Conservation (phyloP, 2,888 invertebrate species). For the Papilio protenor region DNA sequence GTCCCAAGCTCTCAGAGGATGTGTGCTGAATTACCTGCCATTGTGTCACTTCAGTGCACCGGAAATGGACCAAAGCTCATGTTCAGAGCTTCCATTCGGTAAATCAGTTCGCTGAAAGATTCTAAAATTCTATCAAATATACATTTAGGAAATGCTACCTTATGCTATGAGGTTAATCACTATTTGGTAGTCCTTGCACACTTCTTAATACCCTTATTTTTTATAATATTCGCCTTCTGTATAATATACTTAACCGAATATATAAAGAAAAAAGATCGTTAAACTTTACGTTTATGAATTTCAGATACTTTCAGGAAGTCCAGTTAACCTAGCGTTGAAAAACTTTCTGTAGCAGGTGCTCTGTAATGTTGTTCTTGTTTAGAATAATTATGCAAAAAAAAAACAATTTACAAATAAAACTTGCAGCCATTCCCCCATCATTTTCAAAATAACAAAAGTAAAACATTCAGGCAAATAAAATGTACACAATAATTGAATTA, state of each 20-base stretch:
- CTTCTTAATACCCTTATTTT: too few species aligned
- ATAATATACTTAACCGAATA: neutral
- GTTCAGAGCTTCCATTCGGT: neutral
- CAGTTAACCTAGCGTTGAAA: slow-evolving; percentile 7
- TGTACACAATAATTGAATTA: neutral
- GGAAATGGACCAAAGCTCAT: slow-evolving; percentile 13
- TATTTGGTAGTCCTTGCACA: too few species aligned
- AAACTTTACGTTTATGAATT: slow-evolving; percentile 3
- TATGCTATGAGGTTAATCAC: too few species aligned
- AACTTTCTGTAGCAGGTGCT: slow-evolving; percentile 10
- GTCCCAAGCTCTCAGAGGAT: neutral
- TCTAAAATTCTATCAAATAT: neutral
- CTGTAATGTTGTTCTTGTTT: slow-evolving; percentile 14
- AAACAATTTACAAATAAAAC: neutral
- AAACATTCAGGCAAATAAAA: neutral
- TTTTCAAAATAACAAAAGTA: neutral
- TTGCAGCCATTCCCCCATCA: neutral
- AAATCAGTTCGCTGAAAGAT: neutral
- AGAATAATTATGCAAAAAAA: neutral
- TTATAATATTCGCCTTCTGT: too few species aligned
- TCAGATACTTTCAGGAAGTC: neutral
- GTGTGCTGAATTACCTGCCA: slow-evolving; percentile 16
- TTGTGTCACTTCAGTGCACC: neutral
- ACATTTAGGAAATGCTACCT: neutral
- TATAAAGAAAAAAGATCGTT: neutral